phyloP scores from a whole-genome alignment of 2,888 invertebrate genomes.

The Chirona hameri region DNA sequence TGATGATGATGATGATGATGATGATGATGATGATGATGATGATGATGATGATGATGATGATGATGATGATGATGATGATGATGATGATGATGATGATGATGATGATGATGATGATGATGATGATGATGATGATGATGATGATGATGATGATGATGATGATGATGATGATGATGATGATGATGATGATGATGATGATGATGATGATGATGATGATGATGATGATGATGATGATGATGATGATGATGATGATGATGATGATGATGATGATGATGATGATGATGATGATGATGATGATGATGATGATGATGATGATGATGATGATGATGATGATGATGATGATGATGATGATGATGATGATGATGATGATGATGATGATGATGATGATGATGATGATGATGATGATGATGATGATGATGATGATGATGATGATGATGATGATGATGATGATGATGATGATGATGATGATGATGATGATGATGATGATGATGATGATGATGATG shows the following conservation, averaged over 20 bases:
- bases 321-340: background rate
- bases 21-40: background rate
- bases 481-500: background rate
- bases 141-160: background rate
- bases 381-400: background rate
- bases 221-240: constrained; percentile 22
- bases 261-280: background rate
- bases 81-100: background rate
- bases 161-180: background rate
- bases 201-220: constrained; percentile 22
- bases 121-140: background rate
- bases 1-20: background rate
- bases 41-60: background rate
- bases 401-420: background rate
- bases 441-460: background rate
- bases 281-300: background rate
- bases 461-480: constrained; percentile 22
- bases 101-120: background rate
- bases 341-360: background rate
- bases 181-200: background rate
- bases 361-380: background rate
- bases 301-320: background rate
- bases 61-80: background rate
- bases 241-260: background rate
- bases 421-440: background rate